Base-by-base conservation (phyloP, 1,140 invertebrate genomes). In the Panagrolaimus sp. region DNA sequence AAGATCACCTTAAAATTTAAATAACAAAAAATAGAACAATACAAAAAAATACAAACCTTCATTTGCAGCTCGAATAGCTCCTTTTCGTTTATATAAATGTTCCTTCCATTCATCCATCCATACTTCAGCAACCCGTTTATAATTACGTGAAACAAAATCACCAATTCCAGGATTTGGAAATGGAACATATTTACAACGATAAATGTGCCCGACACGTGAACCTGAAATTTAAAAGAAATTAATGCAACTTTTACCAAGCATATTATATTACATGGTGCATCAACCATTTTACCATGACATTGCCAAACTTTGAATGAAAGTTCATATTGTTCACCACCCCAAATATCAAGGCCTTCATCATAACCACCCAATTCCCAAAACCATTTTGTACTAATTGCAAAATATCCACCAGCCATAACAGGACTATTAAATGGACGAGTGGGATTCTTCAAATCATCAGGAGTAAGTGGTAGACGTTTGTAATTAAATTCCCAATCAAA, bases 401-500 rank as follows among this genome's bases (percentile, higher is more conserved):
- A 89, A 65, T 89, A 81, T 4, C 88, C 88, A 31, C 88, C 89
- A 65, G 89, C 89, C 88, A 90, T 89, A 0, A 89, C 87, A 65
- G 88, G 88, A 76, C 86, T 88, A 77, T 87, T 87, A 79, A 95
- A 95, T 0, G 94, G 94, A 79, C 92, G 89, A 0, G 92, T 88
- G 23, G 92, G 92, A 83, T 90, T 87, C 73, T 89, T 86, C 14
- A 89, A 79, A 82, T 96, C 92, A 75, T 90, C 89, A 0, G 90
- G 88, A 66, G 94, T 83, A 13, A 96, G 77, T 0, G 93, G 92
- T 53, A 98, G 84, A 31, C 94, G 86, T 84, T 98, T 98, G 82
- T 97, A 97, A 84, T 89, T 96, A 76, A 98, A 89, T 83, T 96
- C 90, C 93, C 93, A 97, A 83, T 96, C 93, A 84, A 97, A 96